Evolutionary conservation across 2,113 vertebrate species (phyloP), one percentile per base, ranked within the genome.

Genomic region (Pheucticus melanocephalus): DNA sequence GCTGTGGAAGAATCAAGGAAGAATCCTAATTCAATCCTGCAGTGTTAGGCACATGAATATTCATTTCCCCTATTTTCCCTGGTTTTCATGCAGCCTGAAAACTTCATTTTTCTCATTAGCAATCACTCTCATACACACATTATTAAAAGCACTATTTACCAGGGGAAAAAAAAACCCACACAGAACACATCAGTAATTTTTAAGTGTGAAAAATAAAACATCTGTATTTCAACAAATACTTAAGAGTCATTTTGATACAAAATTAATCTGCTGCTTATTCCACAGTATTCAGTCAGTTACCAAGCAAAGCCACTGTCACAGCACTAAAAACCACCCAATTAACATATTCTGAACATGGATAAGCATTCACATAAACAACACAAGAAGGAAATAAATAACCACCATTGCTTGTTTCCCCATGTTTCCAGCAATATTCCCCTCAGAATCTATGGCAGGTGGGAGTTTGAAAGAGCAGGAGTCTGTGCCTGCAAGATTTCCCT

Each of bases 171-270:
- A 86, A 54, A 23, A 4, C 6, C 12, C 68, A 80, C 60, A 86
- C 88, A 92, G 76, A 94, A 84, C 24, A 51, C 68, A 60, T 19
- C 53, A 91, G n/a, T 85, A 73, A 86, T 70, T 93, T 97, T 95
- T 88, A 94, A 93, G 56, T 95, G 93, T 82, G 64, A 96, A 97
- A 96, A 96, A 96, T 97, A 97, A 91, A 96, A 71, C 88, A 93
- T 95, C 90, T 97, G 88, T 96, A 96, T 96, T 96, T 96, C 88
- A 96, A 93, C 93, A 90, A 95, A 93, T 92, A 96, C 60, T 95
- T 71, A 11, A 88, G 72, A 68, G n/a, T 88, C 60, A 83, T 93
- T 90, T 85, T 68, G 88, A 90, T 97, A 97, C 86, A 97, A 97
- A 96, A 96, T 93, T 82, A 50, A 84, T 60, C 57, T 48, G 40